phyloP scores from a whole-genome alignment of 2,113 vertebrate species.

The Tenebrosternarchus preto region DNA sequence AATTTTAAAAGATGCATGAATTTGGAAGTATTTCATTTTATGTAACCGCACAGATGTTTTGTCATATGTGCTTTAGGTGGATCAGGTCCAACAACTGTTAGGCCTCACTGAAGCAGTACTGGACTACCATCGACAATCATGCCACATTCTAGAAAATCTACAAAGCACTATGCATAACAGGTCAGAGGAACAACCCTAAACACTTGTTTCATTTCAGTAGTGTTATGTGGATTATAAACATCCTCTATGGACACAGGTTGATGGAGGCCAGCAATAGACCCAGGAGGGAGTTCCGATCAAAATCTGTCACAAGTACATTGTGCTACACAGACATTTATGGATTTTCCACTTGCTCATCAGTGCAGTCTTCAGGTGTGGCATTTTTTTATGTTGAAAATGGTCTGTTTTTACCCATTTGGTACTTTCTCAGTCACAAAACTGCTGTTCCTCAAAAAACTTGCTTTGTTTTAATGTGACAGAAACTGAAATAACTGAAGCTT shows the following conservation, averaged over 20 bases:
- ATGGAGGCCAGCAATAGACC: slow-evolving; percentile 74
- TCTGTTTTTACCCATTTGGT: background rate
- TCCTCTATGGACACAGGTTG: slow-evolving; percentile 72
- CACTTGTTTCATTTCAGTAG: background rate
- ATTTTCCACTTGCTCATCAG: slow-evolving; percentile 64
- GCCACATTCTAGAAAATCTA: slow-evolving; percentile 81
- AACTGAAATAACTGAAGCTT: slow-evolving; percentile 46
- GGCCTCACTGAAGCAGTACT: slow-evolving; percentile 81
- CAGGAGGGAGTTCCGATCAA: slow-evolving; percentile 75
- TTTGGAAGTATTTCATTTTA: background rate
- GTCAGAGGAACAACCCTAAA: slow-evolving; percentile 61
- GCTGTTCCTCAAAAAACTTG: background rate
- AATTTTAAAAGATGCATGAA: background rate
- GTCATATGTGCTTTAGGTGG: slow-evolving; percentile 71
- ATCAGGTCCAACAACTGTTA: slow-evolving; percentile 81
- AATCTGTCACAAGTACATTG: slow-evolving; percentile 63
- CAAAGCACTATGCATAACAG: slow-evolving; percentile 79
- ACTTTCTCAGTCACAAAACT: background rate
- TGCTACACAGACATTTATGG: slow-evolving; percentile 73
- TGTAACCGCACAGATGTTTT: background rate
- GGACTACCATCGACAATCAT: slow-evolving; percentile 83
- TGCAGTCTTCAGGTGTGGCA: slow-evolving; percentile 74
- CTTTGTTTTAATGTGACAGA: slow-evolving; percentile 46
- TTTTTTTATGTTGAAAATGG: background rate
- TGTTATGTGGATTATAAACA: background rate